Percentiles rank a stretch among this genome's conserved stretches.
phyloP scores from a whole-genome alignment of 2,113 vertebrate genomes.

The Mesoclemmys tuberculata region DNA sequence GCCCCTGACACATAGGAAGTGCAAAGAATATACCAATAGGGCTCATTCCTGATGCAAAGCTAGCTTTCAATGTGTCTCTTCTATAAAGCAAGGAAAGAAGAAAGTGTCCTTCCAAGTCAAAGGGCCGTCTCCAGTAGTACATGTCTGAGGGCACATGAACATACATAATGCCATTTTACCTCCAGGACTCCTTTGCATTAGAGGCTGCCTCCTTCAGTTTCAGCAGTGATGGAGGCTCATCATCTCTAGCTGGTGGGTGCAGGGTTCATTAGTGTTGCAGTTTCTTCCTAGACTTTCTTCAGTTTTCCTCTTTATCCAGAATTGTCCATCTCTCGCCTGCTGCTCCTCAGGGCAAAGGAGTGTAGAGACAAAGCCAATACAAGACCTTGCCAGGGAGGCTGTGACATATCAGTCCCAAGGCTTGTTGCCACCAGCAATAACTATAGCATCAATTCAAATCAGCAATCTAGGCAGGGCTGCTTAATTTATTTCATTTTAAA shows the following conservation, averaged over 20 bases:
- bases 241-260: not conserved
- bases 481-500: rapidly evolving
- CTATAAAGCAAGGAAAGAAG: not conserved
- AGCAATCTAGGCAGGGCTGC: not conserved
- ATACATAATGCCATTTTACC: not conserved
- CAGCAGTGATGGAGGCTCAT: not conserved
- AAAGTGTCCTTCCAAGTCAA: not conserved
- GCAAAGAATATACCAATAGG: not conserved
- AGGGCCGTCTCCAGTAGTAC: not conserved
- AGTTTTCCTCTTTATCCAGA: not conserved
- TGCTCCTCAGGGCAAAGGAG: not conserved
- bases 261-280: not conserved
- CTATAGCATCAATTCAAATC: not conserved
- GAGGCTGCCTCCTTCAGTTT: not conserved
- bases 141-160: not conserved
- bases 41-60: not conserved
- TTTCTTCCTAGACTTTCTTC: not conserved
- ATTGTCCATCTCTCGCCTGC: not conserved
- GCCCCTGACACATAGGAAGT: not conserved
- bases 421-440: not conserved
- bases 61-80: not conserved
- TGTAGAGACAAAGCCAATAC: not conserved
- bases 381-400: not conserved
- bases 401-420: not conserved
- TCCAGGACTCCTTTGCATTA: not conserved